Conservation (phyloP, 1,140 invertebrate species). For the Bombus fervidus region DNA sequence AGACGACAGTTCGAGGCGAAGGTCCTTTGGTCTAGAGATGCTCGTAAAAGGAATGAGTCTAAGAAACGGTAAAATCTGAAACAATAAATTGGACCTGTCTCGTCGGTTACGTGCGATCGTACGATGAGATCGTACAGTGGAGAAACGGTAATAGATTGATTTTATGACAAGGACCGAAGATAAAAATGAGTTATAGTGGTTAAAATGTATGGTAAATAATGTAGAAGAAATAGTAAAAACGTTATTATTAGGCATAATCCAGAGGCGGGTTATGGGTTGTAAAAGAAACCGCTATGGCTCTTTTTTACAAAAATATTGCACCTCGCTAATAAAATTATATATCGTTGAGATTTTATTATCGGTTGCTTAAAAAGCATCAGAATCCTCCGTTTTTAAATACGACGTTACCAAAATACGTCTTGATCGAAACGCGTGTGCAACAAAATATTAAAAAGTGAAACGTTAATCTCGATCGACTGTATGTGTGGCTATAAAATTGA, state of each 20-base stretch:
- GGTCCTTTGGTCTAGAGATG: background rate
- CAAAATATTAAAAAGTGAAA: background rate
- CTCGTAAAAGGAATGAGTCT: background rate
- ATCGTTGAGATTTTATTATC: background rate
- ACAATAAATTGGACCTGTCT: conserved; percentile 19
- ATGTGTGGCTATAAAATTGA: background rate
- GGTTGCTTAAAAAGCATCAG: background rate
- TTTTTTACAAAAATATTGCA: background rate
- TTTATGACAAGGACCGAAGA: background rate
- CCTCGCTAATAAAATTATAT: conserved; percentile 2
- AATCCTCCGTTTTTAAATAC: background rate
- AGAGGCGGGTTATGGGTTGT: background rate
- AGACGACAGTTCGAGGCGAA: background rate
- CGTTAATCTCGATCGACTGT: background rate
- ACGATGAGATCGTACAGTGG: background rate
- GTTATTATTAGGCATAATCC: background rate
- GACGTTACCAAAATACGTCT: background rate
- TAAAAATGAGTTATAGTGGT: background rate
- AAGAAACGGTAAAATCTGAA: conserved; percentile 5
- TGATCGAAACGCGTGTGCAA: background rate
- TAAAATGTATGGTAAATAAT: background rate
- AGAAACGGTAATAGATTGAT: conserved; percentile 3
- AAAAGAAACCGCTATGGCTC: background rate
- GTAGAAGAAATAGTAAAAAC: background rate
- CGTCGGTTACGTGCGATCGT: background rate